phyloP scores from a whole-genome alignment of 2,113 vertebrate species.

The Anser brachyrhynchus region DNA sequence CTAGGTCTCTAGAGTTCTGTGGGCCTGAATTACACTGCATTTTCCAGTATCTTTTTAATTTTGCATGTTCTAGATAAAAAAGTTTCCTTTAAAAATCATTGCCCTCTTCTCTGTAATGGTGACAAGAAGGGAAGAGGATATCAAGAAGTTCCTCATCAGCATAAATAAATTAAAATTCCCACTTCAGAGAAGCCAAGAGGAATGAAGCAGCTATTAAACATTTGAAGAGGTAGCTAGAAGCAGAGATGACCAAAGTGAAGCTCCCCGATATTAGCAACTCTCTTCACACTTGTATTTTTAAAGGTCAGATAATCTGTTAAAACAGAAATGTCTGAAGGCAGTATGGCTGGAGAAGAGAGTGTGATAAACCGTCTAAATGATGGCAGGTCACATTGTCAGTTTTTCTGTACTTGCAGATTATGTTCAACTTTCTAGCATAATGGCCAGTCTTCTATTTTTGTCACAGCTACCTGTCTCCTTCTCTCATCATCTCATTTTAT shows the following conservation, averaged over 20 bases:
- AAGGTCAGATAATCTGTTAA: not conserved
- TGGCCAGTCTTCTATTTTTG: not conserved
- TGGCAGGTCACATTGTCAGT: not conserved
- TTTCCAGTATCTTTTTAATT: slow-evolving; percentile 47
- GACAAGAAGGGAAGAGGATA: slow-evolving; percentile 15
- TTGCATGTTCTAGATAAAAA: slow-evolving; percentile 33
- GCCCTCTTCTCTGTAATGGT: not conserved
- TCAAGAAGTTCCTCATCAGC: slow-evolving; percentile 46
- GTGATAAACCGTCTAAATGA: not conserved
- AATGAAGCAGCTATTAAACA: slow-evolving; percentile 32
- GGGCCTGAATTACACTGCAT: slow-evolving; percentile 28
- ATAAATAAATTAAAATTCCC: slow-evolving; percentile 56
- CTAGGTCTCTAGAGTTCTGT: not conserved
- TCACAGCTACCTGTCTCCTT: not conserved
- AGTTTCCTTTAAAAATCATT: slow-evolving; percentile 30
- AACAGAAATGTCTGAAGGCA: not conserved
- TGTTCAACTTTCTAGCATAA: not conserved
- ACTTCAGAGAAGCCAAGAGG: slow-evolving; percentile 33
- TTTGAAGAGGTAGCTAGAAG: slow-evolving; percentile 34
- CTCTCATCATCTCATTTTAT: not conserved
- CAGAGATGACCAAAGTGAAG: slow-evolving; percentile 47
- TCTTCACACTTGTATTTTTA: slow-evolving; percentile 6
- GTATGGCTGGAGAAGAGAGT: not conserved
- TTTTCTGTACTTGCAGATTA: not conserved
- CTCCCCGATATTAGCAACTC: not conserved